Base-by-base conservation (phyloP, 2,113 vertebrate species). In the Budorcas taxicolor region DNA sequence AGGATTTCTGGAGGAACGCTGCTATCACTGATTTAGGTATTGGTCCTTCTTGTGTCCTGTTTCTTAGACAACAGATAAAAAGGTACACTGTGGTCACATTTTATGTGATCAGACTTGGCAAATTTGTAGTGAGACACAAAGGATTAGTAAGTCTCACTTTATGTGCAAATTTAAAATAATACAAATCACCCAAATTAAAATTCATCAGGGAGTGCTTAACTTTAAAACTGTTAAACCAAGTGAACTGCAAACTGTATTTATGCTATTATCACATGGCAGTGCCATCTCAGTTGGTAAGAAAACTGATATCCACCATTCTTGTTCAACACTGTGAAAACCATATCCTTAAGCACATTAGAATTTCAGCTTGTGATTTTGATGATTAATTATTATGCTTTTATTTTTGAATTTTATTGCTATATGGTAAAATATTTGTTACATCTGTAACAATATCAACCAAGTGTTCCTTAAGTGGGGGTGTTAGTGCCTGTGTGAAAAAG, bases 171-270 rank as follows among this genome's bases (percentile, higher is more conserved):
- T 89, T 95, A 76, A 91, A 94, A 76, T 60, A 93, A 96, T 12
- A 80, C 47, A 95, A 85, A 92, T 57, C 3, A 78, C 4, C 11
- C 64, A 95, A 85, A 93, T 71, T 94, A 94, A 95, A 94, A 94
- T 82, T 92, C 78, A 91, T 16, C 47, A 78, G 17, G 16, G 43
- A 95, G 19, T 33, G 6, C 43, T 93, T 87, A 76, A 64, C 23
- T 97, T 93, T 95, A 90, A 67, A 97, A 87, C 13, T 95, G 33
- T 85, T 91, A 93, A 76, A 36, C 25, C 52, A 96, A 84, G 29
- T 60, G 45, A 86, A 92, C 11, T 85, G 8, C 52, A 50, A 71
- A 81, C 15, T 88, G 6, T 53, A 95, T 81, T 40, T 86, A 91
- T 57, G 93, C 83, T 86, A 64, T 21, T 90, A 87, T 43, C 45